A percentile compares a stretch with the other conserved stretches of the same genome.
phyloP scores from a whole-genome alignment of 2,888 invertebrate species.

The Callyntrura sp. region DNA sequence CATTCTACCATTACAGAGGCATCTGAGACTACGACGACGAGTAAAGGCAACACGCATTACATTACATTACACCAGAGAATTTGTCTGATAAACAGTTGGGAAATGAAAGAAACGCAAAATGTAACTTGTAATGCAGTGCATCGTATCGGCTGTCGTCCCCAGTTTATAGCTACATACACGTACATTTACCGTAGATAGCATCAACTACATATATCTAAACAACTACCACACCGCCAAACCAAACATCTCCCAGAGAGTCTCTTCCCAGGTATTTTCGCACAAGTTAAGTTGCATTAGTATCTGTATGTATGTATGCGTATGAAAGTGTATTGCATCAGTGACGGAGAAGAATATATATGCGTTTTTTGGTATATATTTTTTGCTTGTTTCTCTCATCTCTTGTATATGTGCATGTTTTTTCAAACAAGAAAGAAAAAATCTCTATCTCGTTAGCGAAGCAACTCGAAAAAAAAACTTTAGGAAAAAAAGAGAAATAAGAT shows the following conservation, averaged over 20 bases:
- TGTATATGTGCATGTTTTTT: slow-evolving; percentile 49
- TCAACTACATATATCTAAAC: too few relatives aligned
- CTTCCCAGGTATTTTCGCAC: too few relatives aligned
- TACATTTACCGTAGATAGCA: too few relatives aligned
- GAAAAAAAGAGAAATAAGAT: slow-evolving; percentile 22
- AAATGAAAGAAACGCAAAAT: slow-evolving; percentile 43
- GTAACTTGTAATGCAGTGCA: slow-evolving; percentile 31
- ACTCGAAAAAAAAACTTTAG: neutral
- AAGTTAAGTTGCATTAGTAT: too few relatives aligned
- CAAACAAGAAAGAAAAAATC: slow-evolving; percentile 63
- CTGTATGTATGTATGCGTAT: too few relatives aligned
- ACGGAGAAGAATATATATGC: too few relatives aligned
- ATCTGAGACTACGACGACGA: neutral
- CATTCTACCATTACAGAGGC: too few relatives aligned
- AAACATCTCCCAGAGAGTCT: too few relatives aligned
- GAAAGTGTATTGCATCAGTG: too few relatives aligned
- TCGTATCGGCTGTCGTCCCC: neutral
- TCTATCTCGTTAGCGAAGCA: slow-evolving; percentile 70
- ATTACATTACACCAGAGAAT: slow-evolving; percentile 72
- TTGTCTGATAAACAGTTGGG: slow-evolving; percentile 62
- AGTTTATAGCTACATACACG: neutral
- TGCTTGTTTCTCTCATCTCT: slow-evolving; percentile 6
- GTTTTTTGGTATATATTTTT: too few relatives aligned
- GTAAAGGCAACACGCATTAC: slow-evolving; percentile 56
- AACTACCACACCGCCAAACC: neutral